Evolutionary conservation across 1,140 invertebrate genomes (phyloP).

Genomic region (Hirudo medicinalis): DNA sequence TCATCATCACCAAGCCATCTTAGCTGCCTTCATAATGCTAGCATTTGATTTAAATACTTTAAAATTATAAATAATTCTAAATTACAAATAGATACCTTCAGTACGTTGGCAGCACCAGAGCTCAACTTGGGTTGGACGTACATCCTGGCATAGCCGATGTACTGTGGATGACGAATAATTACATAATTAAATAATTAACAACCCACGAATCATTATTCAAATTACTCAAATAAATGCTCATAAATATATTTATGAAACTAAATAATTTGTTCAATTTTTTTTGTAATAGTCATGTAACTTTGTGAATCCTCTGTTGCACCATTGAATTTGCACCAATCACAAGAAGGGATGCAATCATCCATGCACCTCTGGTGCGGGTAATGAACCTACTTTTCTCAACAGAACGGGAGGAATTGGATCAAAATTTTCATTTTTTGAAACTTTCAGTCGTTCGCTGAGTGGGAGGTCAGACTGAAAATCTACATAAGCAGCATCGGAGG

Average conservation of each 20-base stretch:
- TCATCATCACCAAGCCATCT: too few species aligned
- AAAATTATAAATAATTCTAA: not conserved
- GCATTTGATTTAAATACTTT: too few species aligned
- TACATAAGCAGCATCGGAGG: conserved; percentile 26
- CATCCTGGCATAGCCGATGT: conserved; percentile 76
- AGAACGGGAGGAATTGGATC: conserved; percentile 60
- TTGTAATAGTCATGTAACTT: too few species aligned
- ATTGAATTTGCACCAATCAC: too few species aligned
- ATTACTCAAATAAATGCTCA: not conserved
- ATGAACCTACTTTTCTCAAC: conserved; percentile 43
- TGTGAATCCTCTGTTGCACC: too few species aligned
- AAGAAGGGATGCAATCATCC: too few species aligned
- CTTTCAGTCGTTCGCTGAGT: conserved; percentile 51
- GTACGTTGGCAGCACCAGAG: conserved; percentile 51
- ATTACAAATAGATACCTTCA: conserved; percentile 41
- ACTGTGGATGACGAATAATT: conserved; percentile 44
- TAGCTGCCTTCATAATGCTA: too few species aligned
- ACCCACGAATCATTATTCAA: not conserved
- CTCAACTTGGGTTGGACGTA: conserved; percentile 70
- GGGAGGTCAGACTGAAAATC: conserved; percentile 32
- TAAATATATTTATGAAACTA: too few species aligned
- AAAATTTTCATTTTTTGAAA: conserved; percentile 46
- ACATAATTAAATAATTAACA: not conserved
- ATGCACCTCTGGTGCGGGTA: not conserved
- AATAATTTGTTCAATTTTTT: too few species aligned